These are phyloP conservation scores for Ceuthmochares aereus DNA, from an alignment of 2,113 vertebrate genomes.

Conservation along the genomic window DNA sequence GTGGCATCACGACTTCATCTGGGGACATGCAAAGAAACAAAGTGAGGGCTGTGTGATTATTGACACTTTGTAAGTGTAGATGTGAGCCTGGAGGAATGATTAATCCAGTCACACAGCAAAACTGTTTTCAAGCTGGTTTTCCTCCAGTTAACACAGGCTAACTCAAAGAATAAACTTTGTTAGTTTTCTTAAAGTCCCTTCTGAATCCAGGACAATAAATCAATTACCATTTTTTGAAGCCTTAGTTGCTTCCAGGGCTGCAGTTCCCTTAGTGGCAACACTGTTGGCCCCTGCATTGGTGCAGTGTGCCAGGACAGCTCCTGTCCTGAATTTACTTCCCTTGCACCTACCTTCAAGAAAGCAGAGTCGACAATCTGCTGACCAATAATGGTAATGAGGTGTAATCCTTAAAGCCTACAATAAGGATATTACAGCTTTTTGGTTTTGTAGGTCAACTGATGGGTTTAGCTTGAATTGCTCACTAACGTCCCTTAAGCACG, in stretches of 20 bases:
- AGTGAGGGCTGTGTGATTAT: not conserved
- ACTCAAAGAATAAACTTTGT: not conserved
- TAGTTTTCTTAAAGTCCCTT: not conserved
- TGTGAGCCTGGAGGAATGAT: not conserved
- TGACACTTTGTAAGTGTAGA: not conserved
- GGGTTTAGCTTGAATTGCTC: not conserved
- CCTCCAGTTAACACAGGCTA: not conserved
- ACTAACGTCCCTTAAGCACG: not conserved
- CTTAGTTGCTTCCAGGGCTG: not conserved
- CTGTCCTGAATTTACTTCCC: not conserved
- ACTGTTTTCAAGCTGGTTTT: not conserved
- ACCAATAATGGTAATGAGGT: not conserved
- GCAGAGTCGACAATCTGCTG: not conserved
- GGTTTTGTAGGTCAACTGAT: not conserved
- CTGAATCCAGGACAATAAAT: not conserved
- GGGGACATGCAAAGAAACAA: not conserved
- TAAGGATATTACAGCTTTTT: not conserved
- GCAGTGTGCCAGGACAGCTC: not conserved
- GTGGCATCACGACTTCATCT: not conserved
- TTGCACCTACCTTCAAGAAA: not conserved
- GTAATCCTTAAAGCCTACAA: not conserved
- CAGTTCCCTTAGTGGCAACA: not conserved
- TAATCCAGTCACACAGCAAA: not conserved
- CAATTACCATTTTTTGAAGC: not conserved
- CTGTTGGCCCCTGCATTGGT: fast-evolving